Evolutionary conservation across 2,888 invertebrate species (phyloP).

Genomic region (Andrena marginata): DNA sequence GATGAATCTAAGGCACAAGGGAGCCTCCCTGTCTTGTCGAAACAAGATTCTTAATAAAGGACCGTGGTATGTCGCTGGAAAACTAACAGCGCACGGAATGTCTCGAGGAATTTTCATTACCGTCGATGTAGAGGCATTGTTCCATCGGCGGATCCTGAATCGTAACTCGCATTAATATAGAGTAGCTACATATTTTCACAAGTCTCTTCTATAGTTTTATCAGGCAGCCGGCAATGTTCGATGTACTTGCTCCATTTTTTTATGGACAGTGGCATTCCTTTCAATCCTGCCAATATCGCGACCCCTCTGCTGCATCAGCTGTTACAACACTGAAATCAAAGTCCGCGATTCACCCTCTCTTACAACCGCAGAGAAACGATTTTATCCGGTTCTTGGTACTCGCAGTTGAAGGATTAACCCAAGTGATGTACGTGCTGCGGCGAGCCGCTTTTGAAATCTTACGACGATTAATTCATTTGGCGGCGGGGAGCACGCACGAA

Average conservation of each 20-base stretch:
- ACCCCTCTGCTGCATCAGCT: too few relatives aligned
- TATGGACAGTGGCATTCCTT: too few relatives aligned
- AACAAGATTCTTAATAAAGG: slow-evolving; percentile 52
- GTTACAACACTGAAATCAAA: too few relatives aligned
- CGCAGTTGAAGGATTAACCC: slow-evolving; percentile 26
- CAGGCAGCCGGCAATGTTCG: too few relatives aligned
- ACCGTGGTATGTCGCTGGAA: slow-evolving; percentile 35
- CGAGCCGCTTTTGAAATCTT: slow-evolving; percentile 41
- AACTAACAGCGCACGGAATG: slow-evolving; percentile 32
- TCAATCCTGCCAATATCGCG: too few relatives aligned
- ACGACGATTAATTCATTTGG: slow-evolving; percentile 48
- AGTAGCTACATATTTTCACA: not conserved
- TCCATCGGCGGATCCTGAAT: not conserved
- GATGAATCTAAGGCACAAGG: slow-evolving; percentile 17
- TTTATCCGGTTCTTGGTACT: not conserved
- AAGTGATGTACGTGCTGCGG: slow-evolving; percentile 17
- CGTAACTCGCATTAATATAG: not conserved
- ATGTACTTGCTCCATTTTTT: too few relatives aligned
- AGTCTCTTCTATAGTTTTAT: too few relatives aligned
- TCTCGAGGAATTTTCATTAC: slow-evolving; percentile 54
- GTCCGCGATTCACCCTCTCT: too few relatives aligned
- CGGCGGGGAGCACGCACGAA: slow-evolving; percentile 18
- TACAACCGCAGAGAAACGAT: too few relatives aligned
- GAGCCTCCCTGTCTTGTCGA: slow-evolving; percentile 48
- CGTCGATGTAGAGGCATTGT: not conserved